Percentiles rank a stretch among this genome's conserved stretches.
These are phyloP conservation scores for Athalia circularis DNA, from an alignment of 2,888 invertebrate genomes.

Conservation along the genomic window DNA sequence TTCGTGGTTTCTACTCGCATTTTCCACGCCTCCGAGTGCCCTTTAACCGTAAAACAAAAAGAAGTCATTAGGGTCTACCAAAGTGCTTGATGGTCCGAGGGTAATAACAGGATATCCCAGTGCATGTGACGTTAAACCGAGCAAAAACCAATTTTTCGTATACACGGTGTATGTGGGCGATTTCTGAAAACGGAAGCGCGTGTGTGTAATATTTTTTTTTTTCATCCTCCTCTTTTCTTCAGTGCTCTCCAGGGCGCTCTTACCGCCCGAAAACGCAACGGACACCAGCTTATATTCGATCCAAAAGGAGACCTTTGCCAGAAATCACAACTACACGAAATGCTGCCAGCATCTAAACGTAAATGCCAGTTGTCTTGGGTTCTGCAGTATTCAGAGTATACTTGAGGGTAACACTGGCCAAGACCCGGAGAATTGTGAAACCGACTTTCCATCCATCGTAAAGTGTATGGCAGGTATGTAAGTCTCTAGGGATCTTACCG, in stretches of 20 bases:
- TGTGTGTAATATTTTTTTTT: conserved; percentile 45
- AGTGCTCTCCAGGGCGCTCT: conserved; percentile 81
- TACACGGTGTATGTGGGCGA: conserved; percentile 1
- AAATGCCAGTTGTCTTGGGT: conserved; percentile 84
- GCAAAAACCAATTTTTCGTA: background rate
- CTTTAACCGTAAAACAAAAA: conserved; percentile 22
- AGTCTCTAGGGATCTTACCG: conserved; percentile 45
- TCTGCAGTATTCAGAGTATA: conserved; percentile 88
- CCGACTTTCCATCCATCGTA: conserved; percentile 87
- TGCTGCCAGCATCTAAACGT: conserved; percentile 86
- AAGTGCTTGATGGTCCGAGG: conserved; percentile 26
- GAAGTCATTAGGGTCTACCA: conserved; percentile 24
- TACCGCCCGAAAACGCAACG: conserved; percentile 78
- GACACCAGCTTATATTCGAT: conserved; percentile 74
- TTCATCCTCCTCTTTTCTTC: conserved; percentile 59
- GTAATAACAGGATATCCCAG: conserved; percentile 18
- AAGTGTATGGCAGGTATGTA: conserved; percentile 74
- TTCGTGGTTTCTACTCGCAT: conserved; percentile 17
- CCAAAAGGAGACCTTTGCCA: conserved; percentile 71
- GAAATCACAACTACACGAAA: conserved; percentile 86
- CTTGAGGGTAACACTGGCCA: conserved; percentile 85
- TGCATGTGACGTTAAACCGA: conserved; percentile 17
- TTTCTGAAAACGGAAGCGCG: background rate
- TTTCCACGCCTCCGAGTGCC: background rate
- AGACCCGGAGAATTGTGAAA: conserved; percentile 88